Evolutionary conservation across 1,140 invertebrate genomes (phyloP).

Genomic region (Solenopsis fugax): DNA sequence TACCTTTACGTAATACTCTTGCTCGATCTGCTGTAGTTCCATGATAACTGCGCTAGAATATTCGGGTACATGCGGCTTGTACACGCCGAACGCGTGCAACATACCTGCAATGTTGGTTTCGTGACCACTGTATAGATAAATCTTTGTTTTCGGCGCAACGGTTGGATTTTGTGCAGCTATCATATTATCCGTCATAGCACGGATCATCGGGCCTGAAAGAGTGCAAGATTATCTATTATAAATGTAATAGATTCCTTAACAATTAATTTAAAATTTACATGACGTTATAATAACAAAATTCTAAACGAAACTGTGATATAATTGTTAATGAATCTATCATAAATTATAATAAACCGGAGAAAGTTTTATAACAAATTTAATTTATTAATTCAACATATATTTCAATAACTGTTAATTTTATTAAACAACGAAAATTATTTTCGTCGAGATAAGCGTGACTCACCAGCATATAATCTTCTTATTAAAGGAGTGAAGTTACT

Average conservation of each 20-base stretch:
- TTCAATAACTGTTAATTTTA: neutral
- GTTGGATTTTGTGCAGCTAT: slow-evolving; percentile 80
- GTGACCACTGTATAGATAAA: slow-evolving; percentile 89
- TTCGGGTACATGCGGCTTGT: slow-evolving; percentile 87
- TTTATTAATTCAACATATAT: neutral
- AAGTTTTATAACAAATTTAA: neutral
- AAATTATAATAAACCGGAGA: neutral
- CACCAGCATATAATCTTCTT: slow-evolving; percentile 85
- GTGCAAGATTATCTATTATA: neutral
- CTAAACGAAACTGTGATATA: neutral
- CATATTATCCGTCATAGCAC: slow-evolving; percentile 86
- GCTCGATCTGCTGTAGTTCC: slow-evolving; percentile 74
- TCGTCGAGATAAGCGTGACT: neutral
- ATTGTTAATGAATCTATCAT: neutral
- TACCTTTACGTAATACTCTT: slow-evolving; percentile 87
- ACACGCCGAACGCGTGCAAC: slow-evolving; percentile 89
- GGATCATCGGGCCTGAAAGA: slow-evolving; percentile 86
- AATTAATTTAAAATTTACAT: no score
- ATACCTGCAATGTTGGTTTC: slow-evolving; percentile 91
- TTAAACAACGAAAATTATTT: neutral
- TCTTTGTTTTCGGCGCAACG: slow-evolving; percentile 82
- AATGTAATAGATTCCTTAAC: no score
- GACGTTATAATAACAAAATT: slow-evolving; percentile 33
- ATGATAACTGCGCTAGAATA: slow-evolving; percentile 86
- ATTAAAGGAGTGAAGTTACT: slow-evolving; percentile 84